A percentile compares a stretch with the other conserved stretches of the same genome.
Conservation (phyloP, 2,113 vertebrate genomes). For the Oreocharis arfaki region DNA sequence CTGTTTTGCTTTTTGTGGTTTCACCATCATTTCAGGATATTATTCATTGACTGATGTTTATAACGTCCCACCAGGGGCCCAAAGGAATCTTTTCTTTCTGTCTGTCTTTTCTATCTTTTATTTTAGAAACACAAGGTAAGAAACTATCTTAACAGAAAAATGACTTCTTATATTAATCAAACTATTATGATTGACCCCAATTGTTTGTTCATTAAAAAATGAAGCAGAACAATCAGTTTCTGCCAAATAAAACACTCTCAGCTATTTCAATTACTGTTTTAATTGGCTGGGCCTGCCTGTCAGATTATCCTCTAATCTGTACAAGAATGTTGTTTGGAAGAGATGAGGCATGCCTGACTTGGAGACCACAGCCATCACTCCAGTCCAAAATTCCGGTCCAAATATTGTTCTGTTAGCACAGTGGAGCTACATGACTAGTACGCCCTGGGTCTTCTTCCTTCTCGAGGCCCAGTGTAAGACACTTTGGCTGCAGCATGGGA, state of each 20-base stretch:
- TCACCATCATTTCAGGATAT: conserved; percentile 38
- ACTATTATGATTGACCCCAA: conserved; percentile 1
- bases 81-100: conserved; percentile 7
- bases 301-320: conserved; percentile 78
- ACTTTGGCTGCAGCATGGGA: not conserved
- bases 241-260: conserved; percentile 75
- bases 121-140: conserved; percentile 29
- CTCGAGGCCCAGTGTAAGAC: not conserved
- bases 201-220: conserved; percentile 64
- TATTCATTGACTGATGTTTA: conserved; percentile 34
- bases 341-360: conserved; percentile 67
- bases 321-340: conserved; percentile 78
- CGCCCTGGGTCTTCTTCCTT: not conserved
- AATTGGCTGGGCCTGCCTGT: conserved; percentile 68
- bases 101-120: not conserved
- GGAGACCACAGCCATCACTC: conserved; percentile 43
- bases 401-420: not conserved
- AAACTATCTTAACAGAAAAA: conserved; percentile 44
- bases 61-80: conserved; percentile 9
- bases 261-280: conserved; percentile 77
- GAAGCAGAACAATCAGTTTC: conserved; percentile 46
- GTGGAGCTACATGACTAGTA: conserved; percentile 5
- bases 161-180: conserved; percentile 32
- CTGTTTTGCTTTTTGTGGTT: conserved; percentile 52
- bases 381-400: conserved; percentile 37